phyloP scores from a whole-genome alignment of 2,888 invertebrate genomes.

The Tolmerus cingulatus region DNA sequence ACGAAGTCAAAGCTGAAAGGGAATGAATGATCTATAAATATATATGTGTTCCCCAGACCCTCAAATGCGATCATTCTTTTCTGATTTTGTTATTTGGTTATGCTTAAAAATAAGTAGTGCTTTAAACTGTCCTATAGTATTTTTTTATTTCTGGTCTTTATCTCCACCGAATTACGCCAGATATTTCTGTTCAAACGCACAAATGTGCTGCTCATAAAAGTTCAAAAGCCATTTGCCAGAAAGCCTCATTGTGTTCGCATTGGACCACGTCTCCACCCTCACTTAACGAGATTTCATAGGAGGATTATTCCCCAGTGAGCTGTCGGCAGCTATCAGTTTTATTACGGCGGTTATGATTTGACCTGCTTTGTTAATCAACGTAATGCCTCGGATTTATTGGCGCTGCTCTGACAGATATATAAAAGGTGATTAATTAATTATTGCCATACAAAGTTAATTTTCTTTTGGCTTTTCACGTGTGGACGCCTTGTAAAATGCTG shows the following conservation, averaged over 20 bases:
- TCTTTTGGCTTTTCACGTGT: neutral
- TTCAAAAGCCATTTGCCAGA: neutral
- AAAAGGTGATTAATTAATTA: neutral
- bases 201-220: neutral
- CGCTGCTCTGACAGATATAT: neutral
- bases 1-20: too few species aligned
- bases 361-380: conserved; percentile 12
- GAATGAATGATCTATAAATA: too few species aligned
- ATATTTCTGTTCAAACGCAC: neutral
- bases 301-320: neutral
- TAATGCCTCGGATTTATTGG: neutral
- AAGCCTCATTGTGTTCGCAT: neutral
- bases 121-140: neutral
- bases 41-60: too few species aligned
- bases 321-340: conserved; percentile 2
- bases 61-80: too few species aligned
- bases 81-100: neutral
- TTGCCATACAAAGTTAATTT: neutral
- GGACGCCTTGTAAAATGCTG: neutral
- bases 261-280: neutral
- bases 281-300: neutral
- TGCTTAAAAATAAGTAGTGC: neutral
- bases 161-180: neutral
- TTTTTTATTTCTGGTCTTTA: neutral
- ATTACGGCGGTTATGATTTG: conserved; percentile 4